phyloP scores from a whole-genome alignment of 37 sponge, comb jelly and placozoan species.

The Aplysina aerophoba region DNA sequence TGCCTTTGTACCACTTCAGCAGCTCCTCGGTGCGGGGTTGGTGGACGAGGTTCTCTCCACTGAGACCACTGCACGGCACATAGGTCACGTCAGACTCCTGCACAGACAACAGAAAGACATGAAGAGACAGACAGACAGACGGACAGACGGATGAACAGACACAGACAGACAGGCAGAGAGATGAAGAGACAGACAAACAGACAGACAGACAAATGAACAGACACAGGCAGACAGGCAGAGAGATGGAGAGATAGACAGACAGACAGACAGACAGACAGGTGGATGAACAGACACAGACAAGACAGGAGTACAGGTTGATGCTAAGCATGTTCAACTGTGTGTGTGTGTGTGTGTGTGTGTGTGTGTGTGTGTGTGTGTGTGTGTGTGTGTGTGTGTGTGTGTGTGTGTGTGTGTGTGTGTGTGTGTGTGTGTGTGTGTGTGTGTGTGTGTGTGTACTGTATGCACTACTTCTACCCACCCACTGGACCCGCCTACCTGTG shows the following conservation, averaged over 20 bases:
- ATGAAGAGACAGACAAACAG: no score
- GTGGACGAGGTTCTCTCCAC: conserved; percentile 85
- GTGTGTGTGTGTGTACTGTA: not conserved
- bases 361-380: conserved; percentile 9
- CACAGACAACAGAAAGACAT: no score
- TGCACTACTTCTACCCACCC: no score
- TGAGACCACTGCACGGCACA: conserved; percentile 93
- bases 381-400: conserved; percentile 9
- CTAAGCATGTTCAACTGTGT: not conserved
- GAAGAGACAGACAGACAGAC: not conserved
- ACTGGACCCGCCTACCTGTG: conserved; percentile 67
- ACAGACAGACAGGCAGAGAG: no score
- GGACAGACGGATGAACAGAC: not conserved
- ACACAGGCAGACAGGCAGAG: no score
- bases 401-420: not conserved
- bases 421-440: conserved; percentile 3
- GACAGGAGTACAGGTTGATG: not conserved
- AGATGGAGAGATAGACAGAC: no score
- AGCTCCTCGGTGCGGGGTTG: conserved; percentile 24
- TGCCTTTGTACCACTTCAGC: conserved; percentile 80
- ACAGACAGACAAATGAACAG: no score
- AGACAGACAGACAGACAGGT: not conserved
- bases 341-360: not conserved
- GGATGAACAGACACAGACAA: not conserved
- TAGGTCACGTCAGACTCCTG: conserved; percentile 84